Evolutionary conservation across 2,888 invertebrate species (phyloP).

Genomic region (Habroteleia sp.): DNA sequence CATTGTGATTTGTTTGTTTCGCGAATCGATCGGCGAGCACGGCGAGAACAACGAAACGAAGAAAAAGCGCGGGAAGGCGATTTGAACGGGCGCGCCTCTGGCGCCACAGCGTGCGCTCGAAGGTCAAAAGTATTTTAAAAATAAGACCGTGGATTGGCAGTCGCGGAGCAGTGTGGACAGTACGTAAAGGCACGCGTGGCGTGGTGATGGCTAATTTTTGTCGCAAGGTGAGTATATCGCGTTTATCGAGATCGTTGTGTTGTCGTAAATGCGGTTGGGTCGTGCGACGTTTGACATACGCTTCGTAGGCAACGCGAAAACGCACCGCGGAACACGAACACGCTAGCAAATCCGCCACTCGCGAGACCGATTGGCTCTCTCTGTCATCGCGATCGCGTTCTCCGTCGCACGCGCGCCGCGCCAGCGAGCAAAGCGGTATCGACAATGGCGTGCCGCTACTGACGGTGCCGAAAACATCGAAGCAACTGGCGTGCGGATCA

Average conservation of each 20-base stretch:
- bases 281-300: too few species aligned
- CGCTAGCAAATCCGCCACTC: background rate
- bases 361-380: background rate
- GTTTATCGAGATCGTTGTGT: too few species aligned
- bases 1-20: too few species aligned
- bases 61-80: too few species aligned
- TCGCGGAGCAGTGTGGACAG: constrained; percentile 84
- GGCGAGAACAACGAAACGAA: too few species aligned
- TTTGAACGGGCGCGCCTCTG: too few species aligned
- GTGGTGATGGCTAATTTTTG: constrained; percentile 90
- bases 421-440: constrained; percentile 60
- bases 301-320: too few species aligned
- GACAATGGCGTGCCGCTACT: constrained; percentile 79
- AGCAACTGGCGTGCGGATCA: constrained; percentile 58
- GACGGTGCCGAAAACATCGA: constrained; percentile 78
- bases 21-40: too few species aligned
- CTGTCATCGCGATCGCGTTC: constrained; percentile 62
- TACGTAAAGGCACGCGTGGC: constrained; percentile 89
- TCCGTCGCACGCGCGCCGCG: constrained; percentile 22
- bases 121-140: constrained; percentile 81
- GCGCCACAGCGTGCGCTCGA: constrained; percentile 79
- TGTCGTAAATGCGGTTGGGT: too few species aligned
- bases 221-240: constrained; percentile 89
- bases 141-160: constrained; percentile 80
- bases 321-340: too few species aligned